Conservation (phyloP, 2,797 vertebrate species). For the Rousettus madagascariensis region DNA sequence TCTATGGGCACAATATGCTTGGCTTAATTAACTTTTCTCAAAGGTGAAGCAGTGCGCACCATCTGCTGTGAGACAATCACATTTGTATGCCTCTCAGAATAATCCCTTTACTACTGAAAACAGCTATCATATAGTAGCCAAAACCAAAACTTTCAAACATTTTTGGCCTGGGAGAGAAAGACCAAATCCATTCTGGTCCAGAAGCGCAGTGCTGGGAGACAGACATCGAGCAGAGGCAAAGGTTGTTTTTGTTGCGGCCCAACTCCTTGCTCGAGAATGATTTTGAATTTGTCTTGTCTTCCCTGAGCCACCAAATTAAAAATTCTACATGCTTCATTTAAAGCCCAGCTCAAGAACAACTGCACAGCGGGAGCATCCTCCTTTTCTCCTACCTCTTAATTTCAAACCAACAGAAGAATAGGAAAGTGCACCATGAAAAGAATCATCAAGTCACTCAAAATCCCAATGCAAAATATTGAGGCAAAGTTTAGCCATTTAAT, state of each 20-base stretch:
- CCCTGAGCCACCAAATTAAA: conserved; percentile 83
- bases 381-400: conserved; percentile 84
- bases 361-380: conserved; percentile 83
- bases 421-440: conserved; percentile 83
- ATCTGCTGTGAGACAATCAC: conserved; percentile 99
- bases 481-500: conserved; percentile 91
- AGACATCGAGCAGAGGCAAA: conserved; percentile 2
- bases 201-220: conserved; percentile 49
- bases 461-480: conserved; percentile 88
- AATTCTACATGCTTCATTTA: conserved; percentile 87
- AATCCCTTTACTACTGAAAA: conserved; percentile 95
- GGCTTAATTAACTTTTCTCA: conserved; percentile 99
- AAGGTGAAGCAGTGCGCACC: conserved; percentile 99
- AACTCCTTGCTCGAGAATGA: conserved; percentile 73
- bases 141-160: conserved; percentile 87
- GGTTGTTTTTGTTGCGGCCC: conserved; percentile 64
- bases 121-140: conserved; percentile 88
- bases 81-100: conserved; percentile 97
- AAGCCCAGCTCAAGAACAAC: conserved; percentile 86
- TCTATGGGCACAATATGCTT: conserved; percentile 98
- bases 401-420: conserved; percentile 83
- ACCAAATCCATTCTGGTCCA: conserved; percentile 77
- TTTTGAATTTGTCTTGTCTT: conserved; percentile 80
- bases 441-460: conserved; percentile 88
- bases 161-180: conserved; percentile 81